Percentiles rank a stretch among this genome's conserved stretches.
Conservation (phyloP, 2,113 vertebrate species). For the Gorsachius goisagi region DNA sequence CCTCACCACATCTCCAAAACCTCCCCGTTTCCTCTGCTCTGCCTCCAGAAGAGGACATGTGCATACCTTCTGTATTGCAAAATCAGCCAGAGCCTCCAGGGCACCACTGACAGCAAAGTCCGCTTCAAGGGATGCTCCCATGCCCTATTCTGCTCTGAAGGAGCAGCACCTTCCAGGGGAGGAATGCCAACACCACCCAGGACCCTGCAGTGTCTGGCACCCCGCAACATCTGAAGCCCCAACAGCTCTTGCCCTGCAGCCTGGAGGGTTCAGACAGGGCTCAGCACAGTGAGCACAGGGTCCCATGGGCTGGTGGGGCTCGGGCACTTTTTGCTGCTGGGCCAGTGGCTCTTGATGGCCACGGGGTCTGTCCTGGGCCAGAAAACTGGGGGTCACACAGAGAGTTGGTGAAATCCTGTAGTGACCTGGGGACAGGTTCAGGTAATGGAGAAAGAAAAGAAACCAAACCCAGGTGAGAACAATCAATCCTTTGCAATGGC, state of each 20-base stretch:
- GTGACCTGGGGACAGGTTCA: neutral
- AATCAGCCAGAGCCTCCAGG: neutral
- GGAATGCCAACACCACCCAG: neutral
- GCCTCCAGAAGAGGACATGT: rapidly evolving
- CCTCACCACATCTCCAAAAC: neutral
- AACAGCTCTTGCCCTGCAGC: neutral
- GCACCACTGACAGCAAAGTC: neutral
- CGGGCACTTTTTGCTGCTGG: neutral
- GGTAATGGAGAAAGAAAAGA: neutral
- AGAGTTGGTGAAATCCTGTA: neutral
- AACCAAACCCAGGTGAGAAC: neutral
- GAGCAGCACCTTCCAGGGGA: neutral
- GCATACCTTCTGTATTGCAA: neutral
- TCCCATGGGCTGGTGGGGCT: neutral
- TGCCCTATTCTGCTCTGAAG: neutral
- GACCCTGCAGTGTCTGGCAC: neutral
- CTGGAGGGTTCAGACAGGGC: neutral
- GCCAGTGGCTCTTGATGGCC: neutral
- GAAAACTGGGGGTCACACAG: neutral
- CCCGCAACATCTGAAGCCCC: rapidly evolving
- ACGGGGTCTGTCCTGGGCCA: neutral
- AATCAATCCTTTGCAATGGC: neutral
- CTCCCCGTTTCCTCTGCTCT: neutral
- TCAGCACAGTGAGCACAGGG: rapidly evolving
- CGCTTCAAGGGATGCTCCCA: neutral